Evolutionary conservation across 2,113 vertebrate genomes (phyloP).

Genomic region (Lucifuga dentata): DNA sequence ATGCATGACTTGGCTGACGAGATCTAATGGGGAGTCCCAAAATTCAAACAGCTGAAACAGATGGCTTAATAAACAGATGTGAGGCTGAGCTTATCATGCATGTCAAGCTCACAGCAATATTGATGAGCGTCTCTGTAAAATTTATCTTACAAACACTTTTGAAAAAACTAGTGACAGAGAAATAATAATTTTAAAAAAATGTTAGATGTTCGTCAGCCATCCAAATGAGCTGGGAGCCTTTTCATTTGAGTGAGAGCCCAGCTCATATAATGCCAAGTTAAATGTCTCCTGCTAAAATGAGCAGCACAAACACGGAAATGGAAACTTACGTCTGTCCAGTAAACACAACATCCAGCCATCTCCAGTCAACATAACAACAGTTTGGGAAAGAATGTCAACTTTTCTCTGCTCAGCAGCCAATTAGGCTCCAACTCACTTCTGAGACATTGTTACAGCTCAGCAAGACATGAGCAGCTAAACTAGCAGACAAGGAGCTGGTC

Average conservation of each 20-base stretch:
- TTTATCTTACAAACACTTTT: constrained; percentile 42
- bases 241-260: too few species aligned
- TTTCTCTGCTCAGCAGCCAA: constrained; percentile 19
- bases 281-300: too few species aligned
- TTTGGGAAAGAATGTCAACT: constrained; percentile 11
- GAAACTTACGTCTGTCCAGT: too few species aligned
- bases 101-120: constrained; percentile 49
- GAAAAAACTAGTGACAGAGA: not conserved
- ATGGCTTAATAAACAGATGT: constrained; percentile 67
- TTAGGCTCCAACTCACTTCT: constrained; percentile 18
- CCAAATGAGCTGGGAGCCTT: too few species aligned
- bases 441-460: constrained; percentile 19
- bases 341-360: constrained; percentile 9
- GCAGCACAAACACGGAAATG: too few species aligned
- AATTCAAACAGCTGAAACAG: constrained; percentile 58
- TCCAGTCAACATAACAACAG: not conserved
- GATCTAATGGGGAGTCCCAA: constrained; percentile 33
- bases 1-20: constrained; percentile 25
- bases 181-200: too few species aligned
- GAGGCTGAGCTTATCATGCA: constrained; percentile 59
- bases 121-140: constrained; percentile 28
- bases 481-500: not conserved
- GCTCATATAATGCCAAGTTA: too few species aligned
- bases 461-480: constrained; percentile 10
- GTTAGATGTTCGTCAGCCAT: too few species aligned